phyloP scores from a whole-genome alignment of 2,113 vertebrate species.

The Cricetomys ansorgei region DNA sequence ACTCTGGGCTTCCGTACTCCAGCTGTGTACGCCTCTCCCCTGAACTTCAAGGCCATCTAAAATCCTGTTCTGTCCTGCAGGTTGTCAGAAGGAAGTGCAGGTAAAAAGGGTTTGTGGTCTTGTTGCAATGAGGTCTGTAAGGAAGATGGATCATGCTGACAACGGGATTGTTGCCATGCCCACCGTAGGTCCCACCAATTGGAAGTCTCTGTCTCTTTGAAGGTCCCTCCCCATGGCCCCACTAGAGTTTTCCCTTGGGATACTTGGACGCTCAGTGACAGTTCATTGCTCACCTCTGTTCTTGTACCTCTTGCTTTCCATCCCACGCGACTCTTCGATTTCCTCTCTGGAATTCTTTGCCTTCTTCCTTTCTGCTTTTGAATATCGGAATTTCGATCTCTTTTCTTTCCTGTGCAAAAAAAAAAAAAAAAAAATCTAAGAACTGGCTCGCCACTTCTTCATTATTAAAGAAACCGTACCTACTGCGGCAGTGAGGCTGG shows the following conservation, averaged over 20 bases:
- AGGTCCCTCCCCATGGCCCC: rapidly evolving
- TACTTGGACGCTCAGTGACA: background rate
- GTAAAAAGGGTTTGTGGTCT: background rate
- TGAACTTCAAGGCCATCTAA: background rate
- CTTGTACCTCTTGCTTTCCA: background rate
- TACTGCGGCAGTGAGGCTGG: background rate
- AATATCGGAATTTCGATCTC: background rate
- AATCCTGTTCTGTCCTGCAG: background rate
- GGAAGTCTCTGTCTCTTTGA: background rate
- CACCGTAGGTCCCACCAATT: background rate
- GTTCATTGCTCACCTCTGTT: background rate
- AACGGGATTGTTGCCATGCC: rapidly evolving
- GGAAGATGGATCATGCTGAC: background rate
- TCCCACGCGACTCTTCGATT: rapidly evolving
- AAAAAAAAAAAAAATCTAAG: background rate
- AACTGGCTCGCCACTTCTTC: background rate
- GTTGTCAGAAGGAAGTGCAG: background rate
- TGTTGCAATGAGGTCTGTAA: background rate
- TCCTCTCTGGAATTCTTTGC: background rate
- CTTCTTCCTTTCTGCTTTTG: background rate
- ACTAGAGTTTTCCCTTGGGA: rapidly evolving
- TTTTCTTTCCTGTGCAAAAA: background rate
- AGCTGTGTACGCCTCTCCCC: background rate
- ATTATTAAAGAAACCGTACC: background rate
- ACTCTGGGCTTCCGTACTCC: background rate